A percentile compares a stretch with the other conserved stretches of the same genome.
These are phyloP conservation scores for Brienomyrus brachyistius DNA, from an alignment of 2,113 vertebrate genomes.

Conservation along the genomic window DNA sequence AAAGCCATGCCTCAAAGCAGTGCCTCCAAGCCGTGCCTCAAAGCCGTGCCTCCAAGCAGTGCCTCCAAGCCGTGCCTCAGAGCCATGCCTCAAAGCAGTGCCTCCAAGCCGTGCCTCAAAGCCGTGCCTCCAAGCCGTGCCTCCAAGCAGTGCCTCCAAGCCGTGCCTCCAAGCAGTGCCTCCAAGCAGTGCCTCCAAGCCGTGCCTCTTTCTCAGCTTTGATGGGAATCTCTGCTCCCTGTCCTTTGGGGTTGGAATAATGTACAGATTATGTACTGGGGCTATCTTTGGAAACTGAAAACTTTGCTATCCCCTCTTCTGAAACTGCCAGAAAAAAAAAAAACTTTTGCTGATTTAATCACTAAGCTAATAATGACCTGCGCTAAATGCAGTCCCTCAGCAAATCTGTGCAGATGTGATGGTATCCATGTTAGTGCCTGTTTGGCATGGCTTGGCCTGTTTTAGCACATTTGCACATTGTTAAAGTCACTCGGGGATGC, in stretches of 20 bases:
- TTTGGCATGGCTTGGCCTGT: neutral
- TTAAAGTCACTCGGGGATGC: fast-evolving
- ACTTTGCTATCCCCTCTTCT: neutral
- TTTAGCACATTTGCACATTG: neutral
- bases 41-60: too few relatives aligned
- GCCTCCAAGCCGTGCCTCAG: too few relatives aligned
- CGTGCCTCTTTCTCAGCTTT: neutral
- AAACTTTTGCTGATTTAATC: neutral
- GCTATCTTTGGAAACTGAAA: neutral
- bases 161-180: too few relatives aligned
- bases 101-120: too few relatives aligned
- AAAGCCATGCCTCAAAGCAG: too few relatives aligned
- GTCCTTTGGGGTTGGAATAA: neutral
- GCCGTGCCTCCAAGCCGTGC: too few relatives aligned
- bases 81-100: too few relatives aligned
- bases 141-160: too few relatives aligned
- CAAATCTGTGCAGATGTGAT: neutral
- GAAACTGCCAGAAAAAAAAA: neutral
- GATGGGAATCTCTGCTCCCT: neutral
- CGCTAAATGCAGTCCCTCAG: neutral
- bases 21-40: too few relatives aligned
- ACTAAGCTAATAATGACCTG: neutral
- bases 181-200: too few relatives aligned
- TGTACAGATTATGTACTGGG: neutral
- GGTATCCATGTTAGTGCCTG: neutral